Evolutionary conservation across 2,113 vertebrate genomes (phyloP).

Genomic region (Hypocryptadius cinnamomeus): DNA sequence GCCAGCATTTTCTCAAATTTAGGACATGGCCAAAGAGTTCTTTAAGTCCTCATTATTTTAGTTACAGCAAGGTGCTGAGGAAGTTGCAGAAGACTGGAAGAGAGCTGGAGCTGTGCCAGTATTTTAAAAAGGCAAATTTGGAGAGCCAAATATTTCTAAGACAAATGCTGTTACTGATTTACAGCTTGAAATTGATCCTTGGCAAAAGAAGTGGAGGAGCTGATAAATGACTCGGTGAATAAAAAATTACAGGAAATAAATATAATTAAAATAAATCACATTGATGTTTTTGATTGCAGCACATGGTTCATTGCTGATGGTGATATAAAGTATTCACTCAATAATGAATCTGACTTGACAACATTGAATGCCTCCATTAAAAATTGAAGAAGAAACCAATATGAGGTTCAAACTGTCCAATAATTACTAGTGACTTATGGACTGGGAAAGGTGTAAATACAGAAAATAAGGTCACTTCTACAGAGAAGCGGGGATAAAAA

Average conservation of each 20-base stretch:
- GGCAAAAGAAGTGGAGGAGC: not conserved
- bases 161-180: not conserved
- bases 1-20: not conserved
- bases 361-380: not conserved
- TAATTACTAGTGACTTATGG: not conserved
- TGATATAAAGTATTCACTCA: not conserved
- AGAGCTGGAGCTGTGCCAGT: not conserved
- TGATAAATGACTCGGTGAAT: constrained; percentile 8
- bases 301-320: not conserved
- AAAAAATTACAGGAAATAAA: constrained; percentile 41
- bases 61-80: not conserved
- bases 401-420: not conserved
- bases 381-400: constrained; percentile 14
- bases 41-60: not conserved
- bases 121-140: not conserved
- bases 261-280: constrained; percentile 30
- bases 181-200: constrained; percentile 31
- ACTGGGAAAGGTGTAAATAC: not conserved
- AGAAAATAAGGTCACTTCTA: not conserved
- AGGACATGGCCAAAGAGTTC: not conserved
- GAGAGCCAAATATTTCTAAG: not conserved
- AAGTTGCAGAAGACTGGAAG: not conserved
- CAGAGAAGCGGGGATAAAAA: not conserved
- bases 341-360: not conserved
- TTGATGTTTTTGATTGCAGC: not conserved